A percentile compares a stretch with the other conserved stretches of the same genome.
These are phyloP conservation scores for Plumapathes pennacea DNA, from an alignment of 92 coral and sea anemone species.

Conservation along the genomic window DNA sequence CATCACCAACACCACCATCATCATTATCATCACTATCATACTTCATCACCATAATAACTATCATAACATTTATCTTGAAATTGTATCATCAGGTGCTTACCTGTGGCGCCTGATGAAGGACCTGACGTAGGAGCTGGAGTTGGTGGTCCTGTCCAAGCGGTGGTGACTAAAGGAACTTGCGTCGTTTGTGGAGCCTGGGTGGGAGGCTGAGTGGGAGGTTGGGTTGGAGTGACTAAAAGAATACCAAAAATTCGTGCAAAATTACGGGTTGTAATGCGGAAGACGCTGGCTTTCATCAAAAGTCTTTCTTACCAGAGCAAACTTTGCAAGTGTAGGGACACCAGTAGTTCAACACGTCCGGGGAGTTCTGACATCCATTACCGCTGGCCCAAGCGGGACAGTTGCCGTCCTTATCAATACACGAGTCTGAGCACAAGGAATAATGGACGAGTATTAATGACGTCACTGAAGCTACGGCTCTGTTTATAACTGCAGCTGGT, in stretches of 20 bases:
- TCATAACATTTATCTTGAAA: too few relatives aligned
- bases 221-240: too few relatives aligned
- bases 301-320: slow-evolving; percentile 21
- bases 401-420: slow-evolving; percentile 50
- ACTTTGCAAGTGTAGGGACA: slow-evolving; percentile 43
- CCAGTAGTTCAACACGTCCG: slow-evolving; percentile 18
- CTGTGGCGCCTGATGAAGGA: slow-evolving; percentile 35
- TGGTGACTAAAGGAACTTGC: too few relatives aligned
- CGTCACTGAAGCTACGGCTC: too few relatives aligned
- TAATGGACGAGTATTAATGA: too few relatives aligned
- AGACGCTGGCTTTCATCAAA: neutral
- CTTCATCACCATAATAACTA: neutral
- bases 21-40: too few relatives aligned
- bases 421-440: slow-evolving; percentile 23
- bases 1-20: too few relatives aligned
- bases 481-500: too few relatives aligned
- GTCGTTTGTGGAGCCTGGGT: slow-evolving; percentile 5
- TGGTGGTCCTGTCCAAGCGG: slow-evolving; percentile 34
- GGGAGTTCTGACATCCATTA: slow-evolving; percentile 36
- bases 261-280: neutral
- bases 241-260: too few relatives aligned
- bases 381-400: slow-evolving; percentile 31
- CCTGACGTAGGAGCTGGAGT: slow-evolving; percentile 7
- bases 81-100: slow-evolving; percentile 15
- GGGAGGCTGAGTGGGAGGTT: slow-evolving; percentile 7